These are phyloP conservation scores for Peromyscus nudipes DNA, from an alignment of 2,797 vertebrate species.

Conservation along the genomic window DNA sequence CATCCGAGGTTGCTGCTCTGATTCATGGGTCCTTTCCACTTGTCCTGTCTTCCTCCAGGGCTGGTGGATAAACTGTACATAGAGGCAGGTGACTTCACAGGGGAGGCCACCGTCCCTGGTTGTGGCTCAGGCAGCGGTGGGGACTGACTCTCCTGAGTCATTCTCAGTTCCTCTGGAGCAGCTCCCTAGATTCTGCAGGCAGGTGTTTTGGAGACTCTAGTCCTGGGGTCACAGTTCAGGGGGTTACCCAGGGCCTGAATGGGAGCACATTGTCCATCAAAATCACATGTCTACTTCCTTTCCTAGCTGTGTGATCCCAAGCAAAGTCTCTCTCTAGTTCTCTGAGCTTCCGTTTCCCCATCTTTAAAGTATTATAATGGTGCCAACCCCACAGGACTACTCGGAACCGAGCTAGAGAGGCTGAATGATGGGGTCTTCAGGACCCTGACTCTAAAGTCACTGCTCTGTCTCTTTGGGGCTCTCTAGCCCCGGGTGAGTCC, in stretches of 20 bases:
- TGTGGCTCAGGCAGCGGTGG: not conserved
- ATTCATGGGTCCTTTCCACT: not conserved
- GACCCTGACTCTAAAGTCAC: not conserved
- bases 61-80: not conserved
- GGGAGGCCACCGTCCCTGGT: not conserved
- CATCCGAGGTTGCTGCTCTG: not conserved
- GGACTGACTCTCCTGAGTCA: not conserved
- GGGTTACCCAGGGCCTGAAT: not conserved
- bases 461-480: not conserved
- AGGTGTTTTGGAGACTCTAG: not conserved
- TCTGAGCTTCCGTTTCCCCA: not conserved
- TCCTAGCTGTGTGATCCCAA: not conserved
- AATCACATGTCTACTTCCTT: not conserved
- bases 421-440: not conserved
- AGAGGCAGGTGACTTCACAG: not conserved
- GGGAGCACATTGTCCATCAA: no score
- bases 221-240: not conserved
- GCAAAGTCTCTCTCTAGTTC: not conserved
- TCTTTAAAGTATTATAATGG: not conserved
- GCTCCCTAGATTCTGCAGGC: not conserved
- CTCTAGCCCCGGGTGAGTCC: not conserved
- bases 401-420: not conserved
- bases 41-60: not conserved
- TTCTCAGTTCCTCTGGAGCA: not conserved
- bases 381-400: rapidly evolving